phyloP scores from a whole-genome alignment of 1,140 invertebrate genomes.

The Dufourea novaeangliae region DNA sequence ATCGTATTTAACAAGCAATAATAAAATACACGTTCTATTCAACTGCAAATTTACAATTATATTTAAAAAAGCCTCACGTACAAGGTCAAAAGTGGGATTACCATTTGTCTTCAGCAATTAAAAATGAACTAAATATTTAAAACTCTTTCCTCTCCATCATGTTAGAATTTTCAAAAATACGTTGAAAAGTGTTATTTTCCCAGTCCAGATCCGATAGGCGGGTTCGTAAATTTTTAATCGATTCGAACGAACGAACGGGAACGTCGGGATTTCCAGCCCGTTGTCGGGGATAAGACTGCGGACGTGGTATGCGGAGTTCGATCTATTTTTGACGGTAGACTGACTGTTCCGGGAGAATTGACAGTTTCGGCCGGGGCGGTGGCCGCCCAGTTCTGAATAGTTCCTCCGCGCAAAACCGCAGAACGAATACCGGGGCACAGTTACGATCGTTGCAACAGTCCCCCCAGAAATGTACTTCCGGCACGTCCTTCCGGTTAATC shows the following conservation, averaged over 20 bases:
- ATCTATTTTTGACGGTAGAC: constrained; percentile 60
- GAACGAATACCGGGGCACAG: constrained; percentile 59
- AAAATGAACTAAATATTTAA: no score
- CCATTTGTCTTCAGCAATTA: no score
- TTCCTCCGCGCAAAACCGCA: constrained; percentile 62
- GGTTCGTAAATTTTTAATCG: constrained; percentile 1
- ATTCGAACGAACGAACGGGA: background rate
- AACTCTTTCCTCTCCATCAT: no score
- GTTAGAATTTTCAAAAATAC: no score
- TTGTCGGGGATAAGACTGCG: background rate
- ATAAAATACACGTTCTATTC: no score
- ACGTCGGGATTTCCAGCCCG: background rate
- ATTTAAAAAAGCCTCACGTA: no score
- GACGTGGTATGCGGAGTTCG: background rate
- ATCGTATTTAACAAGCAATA: no score
- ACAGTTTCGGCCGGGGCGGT: constrained; percentile 56
- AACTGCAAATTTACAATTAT: no score
- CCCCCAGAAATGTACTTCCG: constrained; percentile 68
- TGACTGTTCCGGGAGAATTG: constrained; percentile 63
- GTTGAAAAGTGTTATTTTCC: no score
- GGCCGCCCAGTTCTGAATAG: constrained; percentile 64
- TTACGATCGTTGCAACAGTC: constrained; percentile 57
- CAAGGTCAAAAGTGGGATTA: no score
- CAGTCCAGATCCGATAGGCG: no score
- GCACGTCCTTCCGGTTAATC: constrained; percentile 70